Evolutionary conservation across 2,113 vertebrate genomes (phyloP).

Genomic region (Archilochus colubris): DNA sequence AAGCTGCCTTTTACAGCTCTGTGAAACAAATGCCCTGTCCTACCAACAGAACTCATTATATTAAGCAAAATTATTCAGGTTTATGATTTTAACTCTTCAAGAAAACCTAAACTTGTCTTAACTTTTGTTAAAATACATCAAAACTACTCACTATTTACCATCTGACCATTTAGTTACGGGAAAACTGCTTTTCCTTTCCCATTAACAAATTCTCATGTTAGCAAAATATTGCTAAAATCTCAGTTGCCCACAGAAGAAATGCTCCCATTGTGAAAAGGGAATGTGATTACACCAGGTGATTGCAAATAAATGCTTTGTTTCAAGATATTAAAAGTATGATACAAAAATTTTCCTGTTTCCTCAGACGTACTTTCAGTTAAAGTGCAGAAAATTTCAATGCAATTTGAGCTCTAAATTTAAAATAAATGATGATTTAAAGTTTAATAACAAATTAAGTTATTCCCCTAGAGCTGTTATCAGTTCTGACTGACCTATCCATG

Average conservation of each 20-base stretch:
- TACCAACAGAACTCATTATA: not conserved
- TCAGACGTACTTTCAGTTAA: not conserved
- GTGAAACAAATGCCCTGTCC: not conserved
- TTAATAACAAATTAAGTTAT: not conserved
- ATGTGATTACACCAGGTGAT: not conserved
- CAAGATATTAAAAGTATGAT: not conserved
- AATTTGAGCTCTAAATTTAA: not conserved
- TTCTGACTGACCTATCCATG: not conserved
- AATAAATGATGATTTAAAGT: not conserved
- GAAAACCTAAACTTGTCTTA: not conserved
- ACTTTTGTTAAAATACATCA: not conserved
- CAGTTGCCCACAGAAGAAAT: not conserved
- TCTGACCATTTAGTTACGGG: not conserved
- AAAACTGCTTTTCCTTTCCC: not conserved
- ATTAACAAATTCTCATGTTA: not conserved
- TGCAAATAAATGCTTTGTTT: not conserved
- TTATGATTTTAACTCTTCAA: conserved; percentile 9
- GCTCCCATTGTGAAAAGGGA: not conserved
- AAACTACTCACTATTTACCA: not conserved
- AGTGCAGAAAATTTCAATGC: not conserved
- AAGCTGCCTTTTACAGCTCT: conserved; percentile 16
- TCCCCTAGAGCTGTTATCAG: not conserved
- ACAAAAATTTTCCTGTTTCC: not conserved
- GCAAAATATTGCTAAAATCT: not conserved
- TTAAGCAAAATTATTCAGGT: not conserved